Percentiles rank a stretch among this genome's conserved stretches.
These are phyloP conservation scores for Varecia variegata DNA, from an alignment of 2,797 vertebrate species.

Conservation along the genomic window DNA sequence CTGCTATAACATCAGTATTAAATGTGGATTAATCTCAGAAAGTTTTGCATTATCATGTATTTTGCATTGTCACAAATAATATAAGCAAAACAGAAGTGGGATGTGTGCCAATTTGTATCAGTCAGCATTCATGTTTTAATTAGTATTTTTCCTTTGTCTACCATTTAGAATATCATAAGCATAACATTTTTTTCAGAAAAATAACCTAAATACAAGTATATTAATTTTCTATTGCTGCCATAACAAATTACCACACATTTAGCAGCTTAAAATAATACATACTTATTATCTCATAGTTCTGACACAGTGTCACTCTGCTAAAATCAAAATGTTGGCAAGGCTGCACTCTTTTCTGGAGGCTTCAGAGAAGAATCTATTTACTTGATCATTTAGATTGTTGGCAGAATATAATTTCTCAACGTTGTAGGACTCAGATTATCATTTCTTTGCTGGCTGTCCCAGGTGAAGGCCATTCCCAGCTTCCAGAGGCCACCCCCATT, in stretches of 20 bases:
- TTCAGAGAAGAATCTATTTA: background rate
- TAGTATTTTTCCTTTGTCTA: background rate
- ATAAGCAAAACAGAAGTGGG: background rate
- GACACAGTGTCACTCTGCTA: background rate
- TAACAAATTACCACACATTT: background rate
- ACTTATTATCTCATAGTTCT: background rate
- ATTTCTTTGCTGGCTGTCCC: background rate
- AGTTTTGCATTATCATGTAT: background rate
- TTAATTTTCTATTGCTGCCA: background rate
- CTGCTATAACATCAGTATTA: constrained; percentile 23
- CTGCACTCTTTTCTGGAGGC: background rate
- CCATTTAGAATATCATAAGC: background rate
- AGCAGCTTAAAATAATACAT: background rate
- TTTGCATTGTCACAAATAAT: background rate
- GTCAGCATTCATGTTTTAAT: background rate
- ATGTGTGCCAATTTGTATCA: background rate
- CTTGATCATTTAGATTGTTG: background rate
- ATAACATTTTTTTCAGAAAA: background rate
- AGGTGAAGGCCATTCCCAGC: background rate
- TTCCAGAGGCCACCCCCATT: background rate
- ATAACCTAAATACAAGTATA: background rate
- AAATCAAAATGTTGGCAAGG: background rate
- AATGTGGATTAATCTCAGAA: background rate
- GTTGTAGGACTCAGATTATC: background rate
- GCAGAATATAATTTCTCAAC: background rate